A percentile compares a stretch with the other conserved stretches of the same genome.
Evolutionary conservation across 2,113 vertebrate species (phyloP).

Genomic region (Phocoena phocoena): DNA sequence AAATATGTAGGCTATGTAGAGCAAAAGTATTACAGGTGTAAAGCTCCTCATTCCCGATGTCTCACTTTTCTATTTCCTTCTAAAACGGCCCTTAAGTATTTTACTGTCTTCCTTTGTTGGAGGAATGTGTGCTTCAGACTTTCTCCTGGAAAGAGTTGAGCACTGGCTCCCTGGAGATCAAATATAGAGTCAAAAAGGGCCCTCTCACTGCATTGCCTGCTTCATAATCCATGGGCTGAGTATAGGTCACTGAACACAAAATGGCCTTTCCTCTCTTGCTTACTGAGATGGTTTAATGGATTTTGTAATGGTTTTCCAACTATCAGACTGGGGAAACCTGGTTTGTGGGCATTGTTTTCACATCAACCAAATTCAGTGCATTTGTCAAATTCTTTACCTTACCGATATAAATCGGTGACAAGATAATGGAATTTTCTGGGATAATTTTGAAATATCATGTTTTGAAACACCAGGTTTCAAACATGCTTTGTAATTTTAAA

Average conservation of each 20-base stretch:
- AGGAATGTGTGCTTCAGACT: constrained; percentile 5
- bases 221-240: background rate
- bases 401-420: background rate
- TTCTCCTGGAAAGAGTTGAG: background rate
- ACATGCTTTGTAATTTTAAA: background rate
- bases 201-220: background rate
- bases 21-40: background rate
- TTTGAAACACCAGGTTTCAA: background rate
- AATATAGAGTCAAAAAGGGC: background rate
- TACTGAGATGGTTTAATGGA: constrained; percentile 37
- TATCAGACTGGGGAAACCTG: background rate
- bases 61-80: background rate
- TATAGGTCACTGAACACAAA: constrained; percentile 38
- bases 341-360: background rate
- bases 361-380: background rate
- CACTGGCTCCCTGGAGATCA: background rate
- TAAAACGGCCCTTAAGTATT: background rate
- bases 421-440: background rate
- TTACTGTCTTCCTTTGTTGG: background rate
- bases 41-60: background rate
- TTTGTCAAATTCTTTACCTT: background rate
- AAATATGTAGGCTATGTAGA: background rate
- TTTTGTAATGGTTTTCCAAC: constrained; percentile 38
- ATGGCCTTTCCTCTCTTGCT: constrained; percentile 16
- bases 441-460: constrained; percentile 23